These are phyloP conservation scores for Penaeus vannamei DNA, from an alignment of 1,140 invertebrate genomes.

Conservation along the genomic window DNA sequence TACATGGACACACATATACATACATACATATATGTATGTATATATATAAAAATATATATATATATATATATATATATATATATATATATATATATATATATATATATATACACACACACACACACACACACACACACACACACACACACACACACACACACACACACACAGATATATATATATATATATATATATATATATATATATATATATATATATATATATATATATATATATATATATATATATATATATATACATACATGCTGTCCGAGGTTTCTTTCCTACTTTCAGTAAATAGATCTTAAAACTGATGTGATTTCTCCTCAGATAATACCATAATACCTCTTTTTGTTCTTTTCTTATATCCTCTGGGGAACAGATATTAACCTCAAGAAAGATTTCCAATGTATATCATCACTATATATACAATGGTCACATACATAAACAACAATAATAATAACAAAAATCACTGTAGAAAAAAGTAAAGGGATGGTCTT, in stretches of 20 bases:
- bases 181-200: neutral
- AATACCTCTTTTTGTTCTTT: no score
- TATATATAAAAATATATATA: neutral
- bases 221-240: neutral
- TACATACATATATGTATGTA: neutral
- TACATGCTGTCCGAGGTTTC: neutral
- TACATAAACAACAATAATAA: no score
- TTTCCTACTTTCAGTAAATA: neutral
- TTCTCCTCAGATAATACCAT: no score
- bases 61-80: slow-evolving; percentile 22
- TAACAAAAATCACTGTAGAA: no score
- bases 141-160: neutral
- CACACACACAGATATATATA: neutral
- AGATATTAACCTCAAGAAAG: no score
- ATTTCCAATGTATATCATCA: no score
- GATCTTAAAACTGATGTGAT: neutral
- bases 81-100: slow-evolving; percentile 18
- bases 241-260: neutral
- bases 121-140: neutral
- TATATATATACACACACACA: neutral
- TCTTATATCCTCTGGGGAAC: no score
- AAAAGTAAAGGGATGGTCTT: no score
- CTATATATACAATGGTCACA: no score
- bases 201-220: neutral
- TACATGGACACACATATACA: neutral